Evolutionary conservation across 2,797 vertebrate genomes (phyloP).

Genomic region (Dermochelys coriacea): DNA sequence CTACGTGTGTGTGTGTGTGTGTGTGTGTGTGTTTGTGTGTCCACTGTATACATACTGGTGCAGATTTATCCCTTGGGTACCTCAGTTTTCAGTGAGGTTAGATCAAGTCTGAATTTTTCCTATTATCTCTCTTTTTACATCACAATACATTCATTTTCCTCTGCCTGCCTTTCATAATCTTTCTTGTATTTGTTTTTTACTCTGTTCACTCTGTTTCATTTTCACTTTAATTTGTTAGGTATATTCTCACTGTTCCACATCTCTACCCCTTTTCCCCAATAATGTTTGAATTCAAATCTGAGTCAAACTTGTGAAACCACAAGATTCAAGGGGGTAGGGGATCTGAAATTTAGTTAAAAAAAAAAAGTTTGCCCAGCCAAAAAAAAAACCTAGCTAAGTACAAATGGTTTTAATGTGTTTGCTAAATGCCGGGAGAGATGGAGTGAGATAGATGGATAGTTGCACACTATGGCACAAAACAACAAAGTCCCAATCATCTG

Average conservation of each 20-base stretch:
- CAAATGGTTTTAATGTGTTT: neutral
- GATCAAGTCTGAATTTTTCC: neutral
- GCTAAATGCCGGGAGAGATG: neutral
- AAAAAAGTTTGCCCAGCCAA: neutral
- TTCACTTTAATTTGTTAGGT: neutral
- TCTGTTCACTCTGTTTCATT: neutral
- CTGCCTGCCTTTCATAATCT: neutral
- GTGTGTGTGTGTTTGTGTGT: neutral
- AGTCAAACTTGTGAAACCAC: neutral
- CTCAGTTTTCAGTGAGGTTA: neutral
- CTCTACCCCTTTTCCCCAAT: neutral
- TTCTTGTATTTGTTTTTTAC: neutral
- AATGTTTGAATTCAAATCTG: neutral
- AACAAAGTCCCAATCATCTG: neutral
- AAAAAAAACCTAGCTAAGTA: neutral
- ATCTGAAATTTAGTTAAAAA: neutral
- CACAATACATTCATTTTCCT: neutral
- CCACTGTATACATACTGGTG: neutral
- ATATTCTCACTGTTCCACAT: neutral
- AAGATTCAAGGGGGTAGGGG: neutral
- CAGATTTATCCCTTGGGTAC: neutral
- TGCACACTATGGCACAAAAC: neutral
- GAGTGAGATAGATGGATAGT: neutral
- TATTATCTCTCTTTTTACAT: neutral
- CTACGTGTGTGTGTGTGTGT: no score